Evolutionary conservation across 2,888 invertebrate species (phyloP).

Genomic region (Lithosia quadra): DNA sequence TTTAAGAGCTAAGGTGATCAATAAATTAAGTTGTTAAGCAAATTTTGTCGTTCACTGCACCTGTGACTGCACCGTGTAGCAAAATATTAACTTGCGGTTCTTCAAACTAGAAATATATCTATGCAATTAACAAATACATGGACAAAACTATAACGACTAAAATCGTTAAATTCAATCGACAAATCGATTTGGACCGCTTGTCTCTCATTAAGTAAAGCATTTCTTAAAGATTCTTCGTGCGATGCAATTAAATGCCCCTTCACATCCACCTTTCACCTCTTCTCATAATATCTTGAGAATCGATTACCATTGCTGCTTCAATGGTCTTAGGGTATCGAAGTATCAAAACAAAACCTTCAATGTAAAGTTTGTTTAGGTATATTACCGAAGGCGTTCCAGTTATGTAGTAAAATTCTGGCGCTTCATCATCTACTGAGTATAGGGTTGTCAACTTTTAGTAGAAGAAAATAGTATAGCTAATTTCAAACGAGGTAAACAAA

Average conservation of each 20-base stretch:
- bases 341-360: conserved; percentile 56
- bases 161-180: conserved; percentile 41
- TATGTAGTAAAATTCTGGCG: conserved; percentile 35
- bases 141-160: conserved; percentile 32
- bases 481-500: too few relatives aligned
- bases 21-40: background rate
- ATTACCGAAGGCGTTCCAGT: conserved; percentile 46
- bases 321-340: conserved; percentile 72
- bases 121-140: conserved; percentile 34
- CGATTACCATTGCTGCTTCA: conserved; percentile 57
- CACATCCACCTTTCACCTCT: conserved; percentile 67
- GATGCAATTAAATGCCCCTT: conserved; percentile 51
- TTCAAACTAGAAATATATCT: conserved; percentile 16
- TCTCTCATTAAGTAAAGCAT: conserved; percentile 35
- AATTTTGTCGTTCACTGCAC: background rate
- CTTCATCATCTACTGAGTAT: conserved; percentile 57
- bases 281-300: conserved; percentile 37
- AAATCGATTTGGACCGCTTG: conserved; percentile 31
- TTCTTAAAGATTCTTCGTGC: conserved; percentile 49
- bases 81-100: background rate
- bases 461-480: too few relatives aligned
- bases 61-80: background rate
- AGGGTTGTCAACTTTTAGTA: too few relatives aligned
- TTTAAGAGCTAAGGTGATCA: background rate
- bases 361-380: conserved; percentile 52